Percentiles rank a stretch among this genome's conserved stretches.
Evolutionary conservation across 2,113 vertebrate species (phyloP).

Genomic region (Rostratula benghalensis): DNA sequence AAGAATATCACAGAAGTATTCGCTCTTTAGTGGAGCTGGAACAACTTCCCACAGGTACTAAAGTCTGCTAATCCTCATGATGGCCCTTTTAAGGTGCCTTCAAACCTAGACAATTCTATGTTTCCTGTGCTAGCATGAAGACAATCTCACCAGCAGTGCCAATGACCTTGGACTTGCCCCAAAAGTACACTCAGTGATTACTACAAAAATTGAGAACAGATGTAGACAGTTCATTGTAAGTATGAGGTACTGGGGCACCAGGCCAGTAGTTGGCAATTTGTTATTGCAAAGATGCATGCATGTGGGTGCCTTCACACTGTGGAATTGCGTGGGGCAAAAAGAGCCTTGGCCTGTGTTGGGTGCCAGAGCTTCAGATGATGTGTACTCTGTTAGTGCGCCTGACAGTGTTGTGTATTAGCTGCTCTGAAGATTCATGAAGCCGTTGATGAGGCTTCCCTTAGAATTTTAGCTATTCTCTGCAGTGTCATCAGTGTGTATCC

Average conservation of each 20-base stretch:
- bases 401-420: background rate
- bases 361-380: background rate
- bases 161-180: background rate
- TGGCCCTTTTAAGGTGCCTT: too few relatives aligned
- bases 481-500: background rate
- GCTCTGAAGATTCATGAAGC: background rate
- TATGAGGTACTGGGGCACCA: background rate
- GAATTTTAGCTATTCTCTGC: background rate
- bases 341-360: background rate
- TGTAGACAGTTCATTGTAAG: background rate
- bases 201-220: background rate
- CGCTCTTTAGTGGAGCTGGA: background rate
- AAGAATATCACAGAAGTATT: background rate
- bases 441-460: background rate
- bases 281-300: background rate
- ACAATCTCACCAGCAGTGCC: background rate
- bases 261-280: background rate
- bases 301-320: background rate
- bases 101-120: too few relatives aligned
- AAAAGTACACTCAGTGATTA: background rate
- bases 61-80: background rate
- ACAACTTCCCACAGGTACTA: background rate
- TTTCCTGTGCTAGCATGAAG: background rate
- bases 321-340: background rate
- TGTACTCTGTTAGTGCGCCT: background rate